A percentile compares a stretch with the other conserved stretches of the same genome.
These are phyloP conservation scores for Columba janthina DNA, from an alignment of 2,113 vertebrate genomes.

Conservation along the genomic window DNA sequence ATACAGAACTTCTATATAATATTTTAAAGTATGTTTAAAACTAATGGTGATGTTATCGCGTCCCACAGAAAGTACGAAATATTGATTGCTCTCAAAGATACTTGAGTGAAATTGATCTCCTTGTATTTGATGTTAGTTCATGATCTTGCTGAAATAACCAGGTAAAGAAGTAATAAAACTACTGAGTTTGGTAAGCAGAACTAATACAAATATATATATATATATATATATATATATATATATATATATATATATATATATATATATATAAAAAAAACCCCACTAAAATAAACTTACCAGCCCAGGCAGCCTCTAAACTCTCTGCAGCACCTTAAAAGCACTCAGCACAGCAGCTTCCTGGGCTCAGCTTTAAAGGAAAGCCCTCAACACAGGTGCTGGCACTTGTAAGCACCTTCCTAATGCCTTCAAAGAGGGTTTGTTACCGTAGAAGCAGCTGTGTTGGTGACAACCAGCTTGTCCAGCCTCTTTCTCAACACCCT, in stretches of 20 bases:
- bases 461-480: rapidly evolving
- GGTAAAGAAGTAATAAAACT: background rate
- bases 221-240: background rate
- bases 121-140: background rate
- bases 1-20: background rate
- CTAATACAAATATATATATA: background rate
- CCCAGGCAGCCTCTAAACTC: rapidly evolving
- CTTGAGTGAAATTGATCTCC: background rate
- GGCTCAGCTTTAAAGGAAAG: background rate
- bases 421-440: rapidly evolving
- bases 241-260: too few species aligned
- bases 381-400: background rate
- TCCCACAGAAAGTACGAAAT: background rate
- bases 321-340: rapidly evolving
- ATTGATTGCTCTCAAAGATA: background rate
- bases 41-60: rapidly evolving
- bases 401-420: background rate
- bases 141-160: background rate
- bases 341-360: background rate
- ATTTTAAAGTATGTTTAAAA: background rate
- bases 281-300: background rate
- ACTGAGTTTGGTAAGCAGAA: background rate
- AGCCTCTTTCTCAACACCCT: background rate
- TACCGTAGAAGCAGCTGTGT: background rate
- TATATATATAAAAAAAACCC: background rate